Base-by-base conservation (phyloP, 2,888 invertebrate genomes). In the Stenchaetothrips biformis region DNA sequence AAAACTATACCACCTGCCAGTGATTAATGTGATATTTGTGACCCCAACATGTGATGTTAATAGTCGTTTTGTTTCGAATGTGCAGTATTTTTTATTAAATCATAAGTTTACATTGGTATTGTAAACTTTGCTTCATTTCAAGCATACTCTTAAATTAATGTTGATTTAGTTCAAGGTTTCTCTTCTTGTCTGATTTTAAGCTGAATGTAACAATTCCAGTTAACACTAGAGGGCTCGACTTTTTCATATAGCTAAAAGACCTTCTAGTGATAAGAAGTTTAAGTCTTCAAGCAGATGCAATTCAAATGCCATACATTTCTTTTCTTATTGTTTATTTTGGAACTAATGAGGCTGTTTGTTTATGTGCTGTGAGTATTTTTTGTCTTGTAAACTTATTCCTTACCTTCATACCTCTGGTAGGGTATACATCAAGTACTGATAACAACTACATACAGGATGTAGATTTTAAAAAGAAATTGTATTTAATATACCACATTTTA, bases 21-120 rank as follows among this genome's bases (percentile, higher is more conserved):
- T 74, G 67, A 74, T 74, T 21, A 9, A 74, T 74, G 67, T 74
- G 67, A 74, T 74, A 74, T 74, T 25, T 74, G 67, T 74, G 67
- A 74, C 67, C 67, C 67, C 67, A 4, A 74, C 67, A 25, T 74
- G 67, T 74, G 67, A 74, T 74, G 67, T 74, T 25, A 74, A 25
- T 74, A 74, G 67, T 74, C 67, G n/a, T 74, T 74, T 74, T 74
- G 21, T 74, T 74, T 74, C 11, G 11, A 25, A 74, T 74, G 67
- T 74, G 67, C 67, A 74, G 67, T 74, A 74, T 74, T 74, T 74
- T 21, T 74, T 13, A 53, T 53, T 53, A 53, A 53, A 53, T 53
- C 13, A 6, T 74, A 74, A 11, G 25, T 74, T 74, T 74, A 21
- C 21, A 21, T 74, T 74, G 67, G 25, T 25, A 74, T 21, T 74